Conservation (phyloP, 2,113 vertebrate species). For the Grallaria varia region DNA sequence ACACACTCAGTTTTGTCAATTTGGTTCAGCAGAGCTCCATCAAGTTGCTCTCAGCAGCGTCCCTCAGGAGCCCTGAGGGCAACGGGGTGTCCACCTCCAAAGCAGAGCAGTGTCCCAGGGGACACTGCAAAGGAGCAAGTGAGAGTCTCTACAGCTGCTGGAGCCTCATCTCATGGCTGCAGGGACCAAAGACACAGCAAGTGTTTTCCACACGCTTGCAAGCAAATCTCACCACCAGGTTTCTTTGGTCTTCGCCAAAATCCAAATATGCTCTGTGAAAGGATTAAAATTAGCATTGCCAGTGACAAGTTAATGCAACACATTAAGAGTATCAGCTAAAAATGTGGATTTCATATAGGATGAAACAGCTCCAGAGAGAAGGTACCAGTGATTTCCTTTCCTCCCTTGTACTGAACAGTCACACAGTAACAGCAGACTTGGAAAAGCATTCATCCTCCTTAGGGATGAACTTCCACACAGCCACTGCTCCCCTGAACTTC, state of each 20-base stretch:
- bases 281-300: background rate
- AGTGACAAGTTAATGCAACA: background rate
- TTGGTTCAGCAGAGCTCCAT: background rate
- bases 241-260: background rate
- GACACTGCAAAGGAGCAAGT: background rate
- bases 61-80: background rate
- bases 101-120: background rate
- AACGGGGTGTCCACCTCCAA: background rate
- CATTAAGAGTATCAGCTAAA: background rate
- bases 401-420: background rate
- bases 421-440: background rate
- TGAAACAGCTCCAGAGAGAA: background rate
- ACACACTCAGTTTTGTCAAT: background rate
- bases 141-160: background rate
- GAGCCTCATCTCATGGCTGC: background rate
- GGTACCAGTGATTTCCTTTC: background rate
- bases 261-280: background rate
- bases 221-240: background rate
- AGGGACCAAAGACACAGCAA: conserved; percentile 1
- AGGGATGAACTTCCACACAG: background rate
- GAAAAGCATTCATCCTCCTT: background rate
- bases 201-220: background rate
- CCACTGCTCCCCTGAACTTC: background rate
- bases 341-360: background rate
- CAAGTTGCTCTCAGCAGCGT: background rate